Conservation (phyloP, 2,797 vertebrate genomes). For the Cygnus olor region DNA sequence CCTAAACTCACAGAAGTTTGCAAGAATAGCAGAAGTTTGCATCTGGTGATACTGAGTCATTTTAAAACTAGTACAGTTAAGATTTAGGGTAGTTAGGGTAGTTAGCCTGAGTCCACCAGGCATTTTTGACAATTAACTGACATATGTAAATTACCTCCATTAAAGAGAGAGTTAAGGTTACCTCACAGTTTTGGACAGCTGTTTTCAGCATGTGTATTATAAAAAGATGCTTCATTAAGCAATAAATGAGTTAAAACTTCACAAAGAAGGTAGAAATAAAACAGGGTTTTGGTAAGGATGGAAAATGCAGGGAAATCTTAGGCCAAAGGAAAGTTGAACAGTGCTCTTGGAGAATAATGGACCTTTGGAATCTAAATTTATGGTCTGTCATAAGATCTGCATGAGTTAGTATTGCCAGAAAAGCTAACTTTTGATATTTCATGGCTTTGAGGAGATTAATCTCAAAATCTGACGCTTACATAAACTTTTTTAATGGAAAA, state of each 20-base stretch:
- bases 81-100: not conserved
- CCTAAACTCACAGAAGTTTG: not conserved
- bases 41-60: not conserved
- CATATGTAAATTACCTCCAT: not conserved
- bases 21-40: not conserved
- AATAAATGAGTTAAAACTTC: not conserved
- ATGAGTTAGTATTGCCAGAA: not conserved
- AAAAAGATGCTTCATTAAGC: not conserved
- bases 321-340: not conserved
- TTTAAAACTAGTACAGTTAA: not conserved
- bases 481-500: not conserved
- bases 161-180: not conserved
- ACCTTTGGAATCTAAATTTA: not conserved
- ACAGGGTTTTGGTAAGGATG: accelerated
- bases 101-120: not conserved
- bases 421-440: not conserved
- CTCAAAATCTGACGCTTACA: not conserved
- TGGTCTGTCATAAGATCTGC: not conserved
- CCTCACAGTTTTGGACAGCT: not conserved
- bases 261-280: not conserved
- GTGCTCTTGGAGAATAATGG: not conserved
- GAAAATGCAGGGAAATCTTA: not conserved
- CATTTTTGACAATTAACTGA: not conserved
- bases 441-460: not conserved
- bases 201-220: not conserved